Conservation (phyloP, 2,797 vertebrate species). For the Eptatretus atami region DNA sequence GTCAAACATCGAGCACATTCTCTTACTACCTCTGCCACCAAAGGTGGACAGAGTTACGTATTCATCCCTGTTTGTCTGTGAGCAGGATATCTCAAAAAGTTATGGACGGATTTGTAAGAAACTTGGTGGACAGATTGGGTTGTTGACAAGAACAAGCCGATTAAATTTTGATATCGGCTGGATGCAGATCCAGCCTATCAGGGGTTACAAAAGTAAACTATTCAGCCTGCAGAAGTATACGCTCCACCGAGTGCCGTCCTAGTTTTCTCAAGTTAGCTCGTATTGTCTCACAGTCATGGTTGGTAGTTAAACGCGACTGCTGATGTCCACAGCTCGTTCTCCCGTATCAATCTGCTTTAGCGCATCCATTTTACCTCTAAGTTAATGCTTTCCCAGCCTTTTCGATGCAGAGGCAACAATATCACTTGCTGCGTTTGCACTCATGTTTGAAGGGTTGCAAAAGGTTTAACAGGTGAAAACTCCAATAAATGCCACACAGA, state of each 20-base stretch:
- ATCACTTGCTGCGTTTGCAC: constrained; percentile 3
- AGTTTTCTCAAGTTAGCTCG: constrained; percentile 8
- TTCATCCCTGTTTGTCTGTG: no score
- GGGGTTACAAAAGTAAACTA: no score
- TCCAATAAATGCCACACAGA: background rate
- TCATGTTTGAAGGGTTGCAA: background rate
- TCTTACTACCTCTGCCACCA: no score
- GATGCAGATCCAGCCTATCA: no score
- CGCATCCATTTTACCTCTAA: constrained; percentile 8
- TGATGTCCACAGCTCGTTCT: background rate
- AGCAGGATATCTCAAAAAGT: no score
- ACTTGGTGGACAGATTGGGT: no score
- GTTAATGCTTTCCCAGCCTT: constrained; percentile 7
- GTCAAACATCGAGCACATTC: no score
- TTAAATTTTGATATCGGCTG: no score
- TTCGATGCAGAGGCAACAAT: constrained; percentile 1
- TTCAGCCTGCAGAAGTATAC: no score
- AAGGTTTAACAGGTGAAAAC: constrained; percentile 1
- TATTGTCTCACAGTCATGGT: constrained; percentile 5
- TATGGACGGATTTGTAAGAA: no score
- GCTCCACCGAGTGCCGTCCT: constrained; percentile 7
- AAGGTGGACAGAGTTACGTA: no score
- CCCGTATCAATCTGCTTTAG: constrained; percentile 8
- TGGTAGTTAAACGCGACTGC: constrained; percentile 6
- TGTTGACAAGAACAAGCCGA: no score